Base-by-base conservation (phyloP, 2,888 invertebrate genomes). In the Apodemia zela region DNA sequence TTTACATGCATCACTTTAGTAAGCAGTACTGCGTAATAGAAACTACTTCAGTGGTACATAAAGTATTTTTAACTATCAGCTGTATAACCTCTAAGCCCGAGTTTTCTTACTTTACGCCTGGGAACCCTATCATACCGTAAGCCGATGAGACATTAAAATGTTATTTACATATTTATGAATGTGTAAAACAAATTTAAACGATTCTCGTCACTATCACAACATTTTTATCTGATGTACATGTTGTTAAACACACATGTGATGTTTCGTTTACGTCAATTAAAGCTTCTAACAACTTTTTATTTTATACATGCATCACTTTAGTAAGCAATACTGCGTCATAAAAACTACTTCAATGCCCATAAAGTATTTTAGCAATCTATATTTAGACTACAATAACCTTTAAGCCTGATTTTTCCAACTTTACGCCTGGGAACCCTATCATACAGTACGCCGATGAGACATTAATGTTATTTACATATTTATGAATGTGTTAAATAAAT, bases 401-500 rank as follows among this genome's bases (percentile, higher is more conserved):
- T 42, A 42, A 15, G 15, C 15, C 15, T 10, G 5, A 42, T 0
- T 15, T 42, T 42, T 42, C 15, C 3, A 15, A 15, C 42, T 42
- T 25, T 11, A 25, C 4, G 21, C 25, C 25, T 54, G 54, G 54
- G 21, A 21, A 25, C 54, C 21, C 25, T 54, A 54, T 25, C 17
- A 51, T 11, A 21, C 21, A 1, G 51, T 51, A 21, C 51, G 21
- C 6, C 15, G 54, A 54, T 54, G 54, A 54, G 54, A 54, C 54
- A 25, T 54, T 54, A 54, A 54, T 54, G 54, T 54, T 54, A 60
- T 60, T 60, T 45, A 25, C 60, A 60, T 60, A 60, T 60, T 45
- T 45, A 60, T 60, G 42, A 47, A 45, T 25, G 60, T 60, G 60
- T 60, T 3, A 60, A 60, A 60, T 45, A 42, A 60, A 60, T 54